Conservation (phyloP, 1,140 invertebrate species). For the Batillaria attramentaria region DNA sequence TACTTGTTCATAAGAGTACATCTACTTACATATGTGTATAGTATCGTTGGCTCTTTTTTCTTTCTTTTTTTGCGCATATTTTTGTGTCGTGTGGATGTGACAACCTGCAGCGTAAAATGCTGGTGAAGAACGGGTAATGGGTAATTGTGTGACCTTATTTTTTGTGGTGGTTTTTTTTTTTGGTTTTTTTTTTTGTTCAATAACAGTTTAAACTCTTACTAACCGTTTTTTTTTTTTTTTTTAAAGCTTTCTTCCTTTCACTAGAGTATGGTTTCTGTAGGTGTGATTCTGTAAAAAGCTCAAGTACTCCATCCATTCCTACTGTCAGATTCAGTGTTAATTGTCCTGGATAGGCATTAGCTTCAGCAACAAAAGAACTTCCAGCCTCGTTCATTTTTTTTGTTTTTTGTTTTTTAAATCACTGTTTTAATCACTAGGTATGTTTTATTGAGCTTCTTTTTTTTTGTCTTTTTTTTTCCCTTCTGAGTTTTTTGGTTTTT, state of each 20-base stretch:
- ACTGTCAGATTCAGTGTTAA: no score
- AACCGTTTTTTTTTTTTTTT: background rate
- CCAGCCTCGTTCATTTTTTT: background rate
- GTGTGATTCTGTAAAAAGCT: background rate
- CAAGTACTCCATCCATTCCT: background rate
- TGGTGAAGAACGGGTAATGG: no score
- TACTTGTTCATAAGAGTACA: no score
- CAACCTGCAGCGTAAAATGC: no score
- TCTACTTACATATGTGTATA: slow-evolving; percentile 1
- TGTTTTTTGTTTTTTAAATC: background rate
- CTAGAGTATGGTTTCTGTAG: background rate
- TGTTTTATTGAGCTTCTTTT: background rate
- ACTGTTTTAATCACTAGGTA: background rate
- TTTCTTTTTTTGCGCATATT: background rate
- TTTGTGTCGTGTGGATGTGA: no score
- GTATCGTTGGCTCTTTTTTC: background rate
- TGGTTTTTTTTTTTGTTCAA: background rate
- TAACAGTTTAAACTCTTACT: background rate
- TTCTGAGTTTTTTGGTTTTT: background rate
- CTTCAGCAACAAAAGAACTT: background rate
- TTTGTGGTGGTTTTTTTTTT: background rate
- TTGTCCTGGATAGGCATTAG: no score
- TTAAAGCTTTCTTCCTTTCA: background rate
- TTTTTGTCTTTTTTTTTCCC: background rate
- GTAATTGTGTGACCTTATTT: no score